phyloP scores from a whole-genome alignment of 1,140 invertebrate species.

The Elymnias hypermnestra region DNA sequence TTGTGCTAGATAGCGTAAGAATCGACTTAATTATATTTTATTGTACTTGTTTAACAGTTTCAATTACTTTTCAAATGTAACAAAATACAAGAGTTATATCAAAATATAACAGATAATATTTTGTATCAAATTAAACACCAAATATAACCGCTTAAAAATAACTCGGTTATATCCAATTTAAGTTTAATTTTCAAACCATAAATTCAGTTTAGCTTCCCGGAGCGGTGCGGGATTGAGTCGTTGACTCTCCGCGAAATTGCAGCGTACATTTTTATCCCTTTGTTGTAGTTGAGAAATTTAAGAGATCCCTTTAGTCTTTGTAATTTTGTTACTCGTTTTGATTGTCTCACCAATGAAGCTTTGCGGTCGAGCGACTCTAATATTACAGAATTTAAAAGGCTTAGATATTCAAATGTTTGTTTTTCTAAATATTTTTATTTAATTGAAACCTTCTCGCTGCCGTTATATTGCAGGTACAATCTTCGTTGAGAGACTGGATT shows the following conservation, averaged over 20 bases:
- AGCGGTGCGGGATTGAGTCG: slow-evolving; percentile 54
- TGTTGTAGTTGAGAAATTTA: slow-evolving; percentile 58
- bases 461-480: no score
- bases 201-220: slow-evolving; percentile 70
- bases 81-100: neutral
- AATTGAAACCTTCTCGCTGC: no score
- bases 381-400: slow-evolving; percentile 10
- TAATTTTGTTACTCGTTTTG: slow-evolving; percentile 54
- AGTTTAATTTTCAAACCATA: slow-evolving; percentile 72
- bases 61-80: no score
- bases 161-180: slow-evolving; percentile 65
- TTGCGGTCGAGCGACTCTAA: slow-evolving; percentile 14
- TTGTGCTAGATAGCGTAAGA: no score
- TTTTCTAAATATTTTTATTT: slow-evolving; percentile 7
- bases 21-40: no score
- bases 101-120: neutral
- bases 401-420: neutral
- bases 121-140: slow-evolving; percentile 25
- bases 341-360: slow-evolving; percentile 43
- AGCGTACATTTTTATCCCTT: slow-evolving; percentile 67
- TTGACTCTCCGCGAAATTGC: slow-evolving; percentile 58
- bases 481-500: no score
- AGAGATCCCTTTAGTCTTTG: slow-evolving; percentile 56
- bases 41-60: no score
- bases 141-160: slow-evolving; percentile 55